phyloP scores from a whole-genome alignment of 2,113 vertebrate species.

The Bos taurus region DNA sequence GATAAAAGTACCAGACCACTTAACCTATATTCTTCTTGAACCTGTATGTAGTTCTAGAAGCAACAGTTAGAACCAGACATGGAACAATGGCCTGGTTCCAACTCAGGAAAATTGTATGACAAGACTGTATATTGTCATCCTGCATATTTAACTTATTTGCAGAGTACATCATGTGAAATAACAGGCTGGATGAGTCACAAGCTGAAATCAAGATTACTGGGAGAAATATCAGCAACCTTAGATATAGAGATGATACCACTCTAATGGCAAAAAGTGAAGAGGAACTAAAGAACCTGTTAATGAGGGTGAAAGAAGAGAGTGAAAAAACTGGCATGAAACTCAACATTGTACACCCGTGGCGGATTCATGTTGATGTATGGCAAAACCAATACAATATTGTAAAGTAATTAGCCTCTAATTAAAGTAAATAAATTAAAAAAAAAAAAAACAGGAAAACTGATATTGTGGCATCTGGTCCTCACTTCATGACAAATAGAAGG shows the following conservation, averaged over 20 bases:
- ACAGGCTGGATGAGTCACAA: not conserved
- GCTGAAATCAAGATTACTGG: not conserved
- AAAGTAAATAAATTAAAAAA: not conserved
- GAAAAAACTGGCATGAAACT: not conserved
- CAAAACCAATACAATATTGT: no score
- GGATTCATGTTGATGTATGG: no score
- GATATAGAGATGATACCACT: not conserved
- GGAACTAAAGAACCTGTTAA: not conserved
- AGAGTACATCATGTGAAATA: no score
- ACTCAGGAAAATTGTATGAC: not conserved
- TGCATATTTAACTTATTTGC: not conserved
- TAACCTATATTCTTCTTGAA: not conserved
- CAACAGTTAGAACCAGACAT: not conserved
- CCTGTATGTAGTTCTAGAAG: not conserved
- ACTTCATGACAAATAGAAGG: not conserved
- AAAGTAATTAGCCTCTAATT: no score
- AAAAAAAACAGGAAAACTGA: not conserved
- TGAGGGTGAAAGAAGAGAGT: not conserved
- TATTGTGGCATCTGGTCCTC: not conserved
- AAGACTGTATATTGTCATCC: not conserved
- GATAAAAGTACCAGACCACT: not conserved
- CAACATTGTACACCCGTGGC: not conserved
- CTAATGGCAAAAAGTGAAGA: not conserved
- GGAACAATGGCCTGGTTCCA: not conserved
- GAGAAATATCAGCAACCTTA: not conserved